Conservation (phyloP, 2,888 invertebrate genomes). For the Sisyra terminalis region DNA sequence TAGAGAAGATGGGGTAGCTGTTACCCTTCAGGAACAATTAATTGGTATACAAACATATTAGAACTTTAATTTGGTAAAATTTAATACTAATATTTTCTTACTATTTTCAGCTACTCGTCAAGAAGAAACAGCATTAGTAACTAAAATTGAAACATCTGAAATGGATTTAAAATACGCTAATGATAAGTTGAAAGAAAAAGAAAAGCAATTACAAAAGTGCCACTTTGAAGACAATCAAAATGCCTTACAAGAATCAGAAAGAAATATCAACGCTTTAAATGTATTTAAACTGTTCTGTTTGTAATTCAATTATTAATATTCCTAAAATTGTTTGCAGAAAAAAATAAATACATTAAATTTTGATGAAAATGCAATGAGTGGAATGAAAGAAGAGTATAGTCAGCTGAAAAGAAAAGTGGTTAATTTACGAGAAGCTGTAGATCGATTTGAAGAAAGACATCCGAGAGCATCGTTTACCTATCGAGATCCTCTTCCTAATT, state of each 20-base stretch:
- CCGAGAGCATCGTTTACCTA: slow-evolving; percentile 53
- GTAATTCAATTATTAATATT: slow-evolving; percentile 3
- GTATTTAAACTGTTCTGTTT: slow-evolving; percentile 18
- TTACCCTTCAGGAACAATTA: slow-evolving; percentile 77
- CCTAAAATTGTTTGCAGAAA: slow-evolving; percentile 25
- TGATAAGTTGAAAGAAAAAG: slow-evolving; percentile 43
- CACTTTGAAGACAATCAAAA: slow-evolving; percentile 49
- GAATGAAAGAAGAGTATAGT: slow-evolving; percentile 32
- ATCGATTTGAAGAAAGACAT: slow-evolving; percentile 37
- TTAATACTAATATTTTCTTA: not conserved
- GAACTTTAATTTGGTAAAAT: slow-evolving; percentile 10
- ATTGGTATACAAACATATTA: too few relatives aligned
- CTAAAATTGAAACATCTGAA: slow-evolving; percentile 57
- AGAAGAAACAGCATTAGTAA: slow-evolving; percentile 56
- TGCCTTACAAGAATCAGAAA: slow-evolving; percentile 36
- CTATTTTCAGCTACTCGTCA: slow-evolving; percentile 48
- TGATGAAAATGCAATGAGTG: slow-evolving; percentile 39
- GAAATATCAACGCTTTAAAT: slow-evolving; percentile 37
- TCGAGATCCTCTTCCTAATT: slow-evolving; percentile 58
- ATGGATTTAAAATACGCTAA: slow-evolving; percentile 55
- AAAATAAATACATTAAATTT: slow-evolving; percentile 37
- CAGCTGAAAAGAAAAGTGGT: slow-evolving; percentile 36
- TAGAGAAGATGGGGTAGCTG: slow-evolving; percentile 60
- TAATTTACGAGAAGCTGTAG: slow-evolving; percentile 34
- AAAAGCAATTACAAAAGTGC: slow-evolving; percentile 43